Conservation (phyloP, 2,888 invertebrate species). For the Ormyrus nitidulus region DNA sequence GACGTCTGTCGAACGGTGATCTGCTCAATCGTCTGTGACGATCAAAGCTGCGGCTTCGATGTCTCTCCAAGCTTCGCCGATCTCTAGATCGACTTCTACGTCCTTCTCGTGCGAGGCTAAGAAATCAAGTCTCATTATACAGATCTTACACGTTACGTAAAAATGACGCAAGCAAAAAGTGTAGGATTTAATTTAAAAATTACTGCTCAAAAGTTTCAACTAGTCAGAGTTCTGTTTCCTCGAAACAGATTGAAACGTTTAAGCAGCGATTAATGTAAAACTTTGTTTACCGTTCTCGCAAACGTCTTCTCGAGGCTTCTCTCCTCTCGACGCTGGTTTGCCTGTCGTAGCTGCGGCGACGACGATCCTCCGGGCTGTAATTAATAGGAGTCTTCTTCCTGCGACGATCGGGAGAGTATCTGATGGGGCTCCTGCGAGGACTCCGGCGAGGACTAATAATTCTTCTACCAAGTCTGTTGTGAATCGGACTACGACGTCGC, state of each 20-base stretch:
- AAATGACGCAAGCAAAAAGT: not conserved
- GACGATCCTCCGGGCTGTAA: constrained; percentile 48
- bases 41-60: constrained; percentile 64
- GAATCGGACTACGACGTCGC: constrained; percentile 63
- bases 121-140: constrained; percentile 20
- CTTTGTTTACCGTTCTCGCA: constrained; percentile 70
- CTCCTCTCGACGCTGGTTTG: constrained; percentile 67
- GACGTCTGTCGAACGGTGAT: constrained; percentile 67
- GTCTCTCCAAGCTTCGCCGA: constrained; percentile 66
- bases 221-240: not conserved
- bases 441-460: constrained; percentile 62
- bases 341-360: constrained; percentile 63
- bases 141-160: not conserved
- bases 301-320: constrained; percentile 66
- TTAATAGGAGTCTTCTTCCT: constrained; percentile 55
- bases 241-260: constrained; percentile 25
- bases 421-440: constrained; percentile 57
- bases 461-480: constrained; percentile 60
- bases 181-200: not conserved
- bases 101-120: constrained; percentile 22
- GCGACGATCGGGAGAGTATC: constrained; percentile 56
- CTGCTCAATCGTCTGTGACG: constrained; percentile 68
- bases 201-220: constrained; percentile 44
- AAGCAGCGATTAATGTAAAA: constrained; percentile 33
- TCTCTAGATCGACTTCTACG: constrained; percentile 71